Evolutionary conservation across 2,888 invertebrate genomes (phyloP).

Genomic region (Linnaemya tessellans): DNA sequence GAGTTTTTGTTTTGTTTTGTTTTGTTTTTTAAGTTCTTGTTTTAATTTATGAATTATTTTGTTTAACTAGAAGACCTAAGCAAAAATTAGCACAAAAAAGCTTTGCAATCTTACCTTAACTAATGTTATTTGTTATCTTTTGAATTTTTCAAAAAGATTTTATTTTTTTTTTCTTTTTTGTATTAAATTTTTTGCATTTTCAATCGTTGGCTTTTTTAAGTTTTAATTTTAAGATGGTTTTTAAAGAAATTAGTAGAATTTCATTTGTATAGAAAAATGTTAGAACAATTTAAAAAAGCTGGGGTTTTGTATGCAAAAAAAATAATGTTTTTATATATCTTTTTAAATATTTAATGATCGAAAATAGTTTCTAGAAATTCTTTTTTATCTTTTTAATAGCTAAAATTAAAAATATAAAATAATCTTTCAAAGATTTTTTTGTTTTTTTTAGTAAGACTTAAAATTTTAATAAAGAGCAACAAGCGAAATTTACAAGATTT

Average conservation of each 20-base stretch:
- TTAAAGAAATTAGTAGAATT: constrained; percentile 47
- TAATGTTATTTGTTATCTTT: constrained; percentile 51
- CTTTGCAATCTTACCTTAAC: constrained; percentile 70
- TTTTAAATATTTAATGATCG: constrained; percentile 67
- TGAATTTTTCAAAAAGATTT: constrained; percentile 14
- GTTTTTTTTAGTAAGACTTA: constrained; percentile 71
- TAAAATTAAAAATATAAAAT: constrained; percentile 76
- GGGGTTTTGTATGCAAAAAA: constrained; percentile 74
- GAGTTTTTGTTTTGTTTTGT: constrained; percentile 48
- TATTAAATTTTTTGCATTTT: constrained; percentile 64
- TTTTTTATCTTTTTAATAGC: constrained; percentile 57
- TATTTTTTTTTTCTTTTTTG: constrained; percentile 35
- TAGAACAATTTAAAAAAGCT: constrained; percentile 56
- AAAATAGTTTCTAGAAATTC: constrained; percentile 72
- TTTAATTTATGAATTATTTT: constrained; percentile 61
- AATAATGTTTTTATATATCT: constrained; percentile 40
- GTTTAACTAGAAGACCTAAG: constrained; percentile 70
- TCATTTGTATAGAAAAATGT: constrained; percentile 43
- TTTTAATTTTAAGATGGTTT: constrained; percentile 23
- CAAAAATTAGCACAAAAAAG: constrained; percentile 73
- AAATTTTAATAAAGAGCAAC: constrained; percentile 78
- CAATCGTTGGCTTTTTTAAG: constrained; percentile 21
- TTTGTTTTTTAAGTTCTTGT: too few relatives aligned
- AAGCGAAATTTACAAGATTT: constrained; percentile 79
- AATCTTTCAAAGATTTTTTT: constrained; percentile 79